Evolutionary conservation across 2,797 vertebrate genomes (phyloP), one percentile per base, ranked within the genome.

Genomic region (Antrozous pallidus): DNA sequence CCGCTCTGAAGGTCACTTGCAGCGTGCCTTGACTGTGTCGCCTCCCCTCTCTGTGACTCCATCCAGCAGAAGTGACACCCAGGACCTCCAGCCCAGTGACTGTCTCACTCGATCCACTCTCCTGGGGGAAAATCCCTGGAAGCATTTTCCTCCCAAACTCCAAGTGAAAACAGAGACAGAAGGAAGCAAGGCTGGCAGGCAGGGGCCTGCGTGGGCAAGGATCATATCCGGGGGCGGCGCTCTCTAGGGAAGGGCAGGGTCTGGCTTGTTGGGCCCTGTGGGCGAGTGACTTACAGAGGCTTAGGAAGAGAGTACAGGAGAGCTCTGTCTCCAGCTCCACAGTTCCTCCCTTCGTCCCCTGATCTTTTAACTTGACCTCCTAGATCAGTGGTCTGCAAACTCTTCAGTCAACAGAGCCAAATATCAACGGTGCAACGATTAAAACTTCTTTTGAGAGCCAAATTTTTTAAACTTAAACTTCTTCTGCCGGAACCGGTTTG

Each of bases 161-260:
- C 47, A 40, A 65, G 36, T 2, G 16, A n/a, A 84, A 16, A 20
- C 11, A 73, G 90, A 65, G 88, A n/a, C 86, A 87, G 70, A 28
- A 77, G 65, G 89, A 26, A n/a, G 63, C 61, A 13, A 71, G 42
- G 4, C 31, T 54, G 63, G 67, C 95, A 95, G 70, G 95, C 78
- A 70, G 51, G 36, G 84, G 65, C 90, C 88, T 90, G 96, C 18
- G 0, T 11, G 22, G 51, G 12, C 13, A 33, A 86, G 92, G 88
- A 47, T 93, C 96, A 94, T 40, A 70, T 90, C 91, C 28, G 7
- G 80, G 86, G 91, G 78, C 4, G 31, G 58, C 12, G 73, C n/a
- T 33, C 63, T 47, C 28, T 1, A 2, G 28, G 77, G 73, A 78
- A 28, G 70, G 84, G 74, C 45, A 33, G 65, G 61, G 20, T 31